Evolutionary conservation across 2,888 invertebrate genomes (phyloP).

Genomic region (Sphaerophoria taeniata): DNA sequence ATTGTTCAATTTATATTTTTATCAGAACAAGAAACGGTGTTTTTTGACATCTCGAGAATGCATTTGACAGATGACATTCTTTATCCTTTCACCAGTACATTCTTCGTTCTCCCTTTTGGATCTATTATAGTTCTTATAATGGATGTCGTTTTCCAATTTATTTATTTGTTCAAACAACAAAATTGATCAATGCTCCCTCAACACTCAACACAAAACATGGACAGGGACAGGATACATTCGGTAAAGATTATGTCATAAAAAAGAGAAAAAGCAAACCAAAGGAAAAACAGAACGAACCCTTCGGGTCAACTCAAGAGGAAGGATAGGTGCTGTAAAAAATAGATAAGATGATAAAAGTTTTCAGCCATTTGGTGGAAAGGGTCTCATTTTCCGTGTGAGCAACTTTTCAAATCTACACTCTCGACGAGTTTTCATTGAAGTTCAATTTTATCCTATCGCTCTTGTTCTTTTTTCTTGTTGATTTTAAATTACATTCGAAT

Average conservation of each 20-base stretch:
- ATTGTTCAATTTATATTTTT: not conserved
- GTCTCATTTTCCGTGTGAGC: conserved; percentile 48
- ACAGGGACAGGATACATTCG: not conserved
- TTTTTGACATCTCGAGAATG: conserved; percentile 34
- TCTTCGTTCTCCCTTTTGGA: not conserved
- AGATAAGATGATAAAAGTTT: conserved; percentile 17
- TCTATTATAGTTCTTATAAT: conserved; percentile 15
- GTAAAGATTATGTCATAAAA: conserved; percentile 9
- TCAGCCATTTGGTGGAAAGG: conserved; percentile 21
- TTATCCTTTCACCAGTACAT: conserved; percentile 9
- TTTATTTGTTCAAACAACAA: conserved; percentile 27
- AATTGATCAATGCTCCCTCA: conserved; percentile 32
- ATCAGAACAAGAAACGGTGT: conserved; percentile 1
- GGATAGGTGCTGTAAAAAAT: conserved; percentile 12
- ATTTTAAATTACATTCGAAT: conserved; percentile 23
- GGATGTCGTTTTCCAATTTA: conserved; percentile 44
- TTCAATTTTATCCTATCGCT: not conserved
- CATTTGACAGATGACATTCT: conserved; percentile 57
- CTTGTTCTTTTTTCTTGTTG: not conserved
- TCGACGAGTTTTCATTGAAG: conserved; percentile 16
- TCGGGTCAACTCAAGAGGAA: conserved; percentile 8
- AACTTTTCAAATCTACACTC: conserved; percentile 36
- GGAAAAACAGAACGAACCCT: not conserved
- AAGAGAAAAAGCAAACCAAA: not conserved
- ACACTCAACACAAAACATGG: conserved; percentile 8